Base-by-base conservation (phyloP, 2,888 invertebrate genomes). In the Orgyia antiqua region DNA sequence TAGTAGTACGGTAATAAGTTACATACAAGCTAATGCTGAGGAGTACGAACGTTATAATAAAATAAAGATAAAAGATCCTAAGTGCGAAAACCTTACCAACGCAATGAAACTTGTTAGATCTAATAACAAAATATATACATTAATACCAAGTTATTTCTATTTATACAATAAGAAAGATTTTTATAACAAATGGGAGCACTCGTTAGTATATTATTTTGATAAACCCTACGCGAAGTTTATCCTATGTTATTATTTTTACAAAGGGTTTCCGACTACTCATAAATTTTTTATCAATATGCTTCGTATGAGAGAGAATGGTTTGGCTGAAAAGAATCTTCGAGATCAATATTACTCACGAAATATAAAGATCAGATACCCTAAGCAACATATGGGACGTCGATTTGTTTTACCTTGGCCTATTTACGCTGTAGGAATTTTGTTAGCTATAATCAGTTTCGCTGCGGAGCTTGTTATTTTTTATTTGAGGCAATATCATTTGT, bases 41-140 rank as follows among this genome's bases (percentile, higher is more conserved):
- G 57, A 2, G 61, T 59, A 18, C 25, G 70, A 4, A 2, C 2
- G 0, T 24, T 39, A 0, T 49, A 42, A 18, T 26, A 6, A 33
- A 17, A 25, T 9, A 7, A 9, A 24, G 23, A 2, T 31, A 3
- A 23, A 19, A 10, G 13, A 31, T n/a, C n/a, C 33, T 17, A 50
- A 38, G 4, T 60, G 62, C 21, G 21, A 43, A 7, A 35, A 5
- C 15, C 15, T 38, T 3, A 6, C 26, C 3, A 4, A 25, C n/a
- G 34, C 42, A 4, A 27, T 49, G 6, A 9, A n/a, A 6, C 33
- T 45, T 6, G 32, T 51, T 1, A 47, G 33, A 19, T 31, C 26
- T 24, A 30, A 12, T 11, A 27, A 29, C 20, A 13, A 9, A 2
- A 12, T 38, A 8, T 54, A 25, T 21, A 27, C 47, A 2, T 10